Conservation (phyloP, 2,113 vertebrate species). For the Garra rufa region DNA sequence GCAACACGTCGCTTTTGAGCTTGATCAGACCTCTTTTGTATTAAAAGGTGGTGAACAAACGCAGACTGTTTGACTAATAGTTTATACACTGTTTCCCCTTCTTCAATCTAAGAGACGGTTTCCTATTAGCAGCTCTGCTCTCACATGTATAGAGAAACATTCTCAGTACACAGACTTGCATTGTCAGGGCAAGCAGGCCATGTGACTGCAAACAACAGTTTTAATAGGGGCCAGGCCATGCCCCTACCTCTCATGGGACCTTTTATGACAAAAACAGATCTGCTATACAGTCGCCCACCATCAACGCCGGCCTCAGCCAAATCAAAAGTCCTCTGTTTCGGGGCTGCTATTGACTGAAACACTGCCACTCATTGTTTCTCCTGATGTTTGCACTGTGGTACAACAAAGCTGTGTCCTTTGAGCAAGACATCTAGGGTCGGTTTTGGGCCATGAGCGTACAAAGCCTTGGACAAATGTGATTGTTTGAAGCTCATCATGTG, state of each 20-base stretch:
- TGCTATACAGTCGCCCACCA: constrained; percentile 58
- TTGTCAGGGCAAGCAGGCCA: constrained; percentile 73
- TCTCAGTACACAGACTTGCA: constrained; percentile 62
- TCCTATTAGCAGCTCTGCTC: not conserved
- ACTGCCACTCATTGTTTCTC: constrained; percentile 72
- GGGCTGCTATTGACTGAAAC: constrained; percentile 62
- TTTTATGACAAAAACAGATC: constrained; percentile 68
- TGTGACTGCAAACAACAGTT: constrained; percentile 75
- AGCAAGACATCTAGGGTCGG: constrained; percentile 48
- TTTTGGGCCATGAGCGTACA: constrained; percentile 30
- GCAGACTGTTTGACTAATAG: not conserved
- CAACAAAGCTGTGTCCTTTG: constrained; percentile 60
- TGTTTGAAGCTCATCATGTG: constrained; percentile 45
- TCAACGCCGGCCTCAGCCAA: constrained; percentile 50
- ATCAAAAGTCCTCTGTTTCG: constrained; percentile 67
- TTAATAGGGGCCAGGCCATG: constrained; percentile 53
- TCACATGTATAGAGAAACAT: constrained; percentile 26
- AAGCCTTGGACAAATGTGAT: constrained; percentile 52
- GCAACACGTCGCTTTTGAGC: constrained; percentile 29
- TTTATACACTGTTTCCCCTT: not conserved
- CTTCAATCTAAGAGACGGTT: not conserved
- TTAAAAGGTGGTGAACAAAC: not conserved
- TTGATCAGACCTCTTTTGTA: constrained; percentile 11
- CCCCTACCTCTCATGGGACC: constrained; percentile 40
- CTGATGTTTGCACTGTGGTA: constrained; percentile 66